Percentiles rank a stretch among this genome's conserved stretches.
Conservation (phyloP, 1,140 invertebrate species). For the Nymphalis io region DNA sequence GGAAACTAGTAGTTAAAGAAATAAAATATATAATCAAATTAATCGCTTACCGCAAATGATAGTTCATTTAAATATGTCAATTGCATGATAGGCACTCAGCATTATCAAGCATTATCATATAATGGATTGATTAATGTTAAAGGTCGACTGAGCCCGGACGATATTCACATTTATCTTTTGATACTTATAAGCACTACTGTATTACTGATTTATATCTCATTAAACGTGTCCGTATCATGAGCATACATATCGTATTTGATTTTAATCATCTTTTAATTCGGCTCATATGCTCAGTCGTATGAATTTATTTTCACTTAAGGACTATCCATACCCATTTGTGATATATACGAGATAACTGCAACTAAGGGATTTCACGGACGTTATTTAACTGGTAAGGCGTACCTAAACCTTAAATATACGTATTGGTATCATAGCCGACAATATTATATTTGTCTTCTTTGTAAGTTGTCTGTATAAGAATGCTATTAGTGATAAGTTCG, state of each 20-base stretch:
- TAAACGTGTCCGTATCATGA: slow-evolving; percentile 7
- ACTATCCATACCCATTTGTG: too few species aligned
- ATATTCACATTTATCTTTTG: slow-evolving; percentile 16
- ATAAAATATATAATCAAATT: not conserved
- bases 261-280: slow-evolving; percentile 19
- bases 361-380: too few species aligned
- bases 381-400: too few species aligned
- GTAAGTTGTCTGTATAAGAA: too few species aligned
- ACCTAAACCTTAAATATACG: too few species aligned
- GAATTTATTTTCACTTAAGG: not conserved
- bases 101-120: slow-evolving; percentile 56
- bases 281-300: not conserved
- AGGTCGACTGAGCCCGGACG: slow-evolving; percentile 40
- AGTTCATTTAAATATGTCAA: slow-evolving; percentile 3
- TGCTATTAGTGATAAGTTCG: too few species aligned
- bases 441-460: too few species aligned
- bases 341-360: too few species aligned
- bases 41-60: not conserved
- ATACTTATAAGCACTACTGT: slow-evolving; percentile 19
- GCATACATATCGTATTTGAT: slow-evolving; percentile 20
- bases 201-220: slow-evolving; percentile 19
- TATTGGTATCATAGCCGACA: too few species aligned
- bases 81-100: slow-evolving; percentile 29
- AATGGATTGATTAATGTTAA: slow-evolving; percentile 59
- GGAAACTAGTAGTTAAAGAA: too few species aligned